These are phyloP conservation scores for Astatotilapia flaviijosephi DNA, from an alignment of 2,113 vertebrate species.

Conservation along the genomic window DNA sequence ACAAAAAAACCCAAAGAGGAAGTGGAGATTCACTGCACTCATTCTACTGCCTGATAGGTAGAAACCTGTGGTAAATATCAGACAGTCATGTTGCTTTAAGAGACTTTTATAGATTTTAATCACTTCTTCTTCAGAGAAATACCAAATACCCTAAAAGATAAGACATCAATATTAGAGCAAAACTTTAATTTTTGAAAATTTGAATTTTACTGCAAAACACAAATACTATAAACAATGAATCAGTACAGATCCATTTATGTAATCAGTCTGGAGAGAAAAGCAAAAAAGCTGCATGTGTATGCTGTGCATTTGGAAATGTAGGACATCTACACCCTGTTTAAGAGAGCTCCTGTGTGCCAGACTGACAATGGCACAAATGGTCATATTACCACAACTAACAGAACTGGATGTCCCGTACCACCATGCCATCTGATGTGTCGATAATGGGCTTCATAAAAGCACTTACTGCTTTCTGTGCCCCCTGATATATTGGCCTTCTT, in stretches of 20 bases:
- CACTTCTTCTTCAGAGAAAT: not conserved
- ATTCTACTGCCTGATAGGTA: not conserved
- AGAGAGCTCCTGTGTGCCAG: not conserved
- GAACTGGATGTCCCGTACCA: not conserved
- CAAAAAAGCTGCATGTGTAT: not conserved
- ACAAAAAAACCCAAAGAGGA: not conserved
- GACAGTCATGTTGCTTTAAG: not conserved
- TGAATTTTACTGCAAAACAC: not conserved
- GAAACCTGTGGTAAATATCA: not conserved
- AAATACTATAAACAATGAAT: not conserved
- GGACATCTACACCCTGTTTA: not conserved
- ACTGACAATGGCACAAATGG: not conserved
- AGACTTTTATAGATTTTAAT: not conserved
- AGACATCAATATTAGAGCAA: not conserved
- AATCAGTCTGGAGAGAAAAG: not conserved
- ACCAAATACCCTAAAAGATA: not conserved
- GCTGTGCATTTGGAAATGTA: not conserved
- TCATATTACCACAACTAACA: not conserved
- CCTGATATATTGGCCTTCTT: not conserved
- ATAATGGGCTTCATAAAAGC: not conserved
- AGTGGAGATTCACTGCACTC: not conserved
- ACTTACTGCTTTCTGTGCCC: not conserved
- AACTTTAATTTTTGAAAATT: not conserved
- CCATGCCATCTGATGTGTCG: not conserved
- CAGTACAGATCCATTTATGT: not conserved